Evolutionary conservation across 1,140 invertebrate species (phyloP).

Genomic region (Phthorimaea operculella): DNA sequence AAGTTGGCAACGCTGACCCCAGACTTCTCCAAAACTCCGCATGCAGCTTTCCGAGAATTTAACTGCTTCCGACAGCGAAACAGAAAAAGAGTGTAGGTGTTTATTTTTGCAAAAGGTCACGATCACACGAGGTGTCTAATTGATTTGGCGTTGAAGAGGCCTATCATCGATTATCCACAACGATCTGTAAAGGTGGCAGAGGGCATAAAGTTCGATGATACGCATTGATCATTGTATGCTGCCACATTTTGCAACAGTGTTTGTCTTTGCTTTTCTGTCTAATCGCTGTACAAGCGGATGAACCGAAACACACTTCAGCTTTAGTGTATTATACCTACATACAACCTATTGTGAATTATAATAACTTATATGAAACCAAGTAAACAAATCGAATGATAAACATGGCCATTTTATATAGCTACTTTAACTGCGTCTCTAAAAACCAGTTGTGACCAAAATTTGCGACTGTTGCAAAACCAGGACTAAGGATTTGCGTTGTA

Average conservation of each 20-base stretch:
- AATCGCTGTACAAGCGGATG: too few species aligned
- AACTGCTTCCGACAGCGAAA: neutral
- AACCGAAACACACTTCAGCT: too few species aligned
- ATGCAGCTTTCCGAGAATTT: slow-evolving; percentile 18
- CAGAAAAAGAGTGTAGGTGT: neutral
- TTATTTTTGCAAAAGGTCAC: neutral
- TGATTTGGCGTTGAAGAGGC: neutral
- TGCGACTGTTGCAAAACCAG: too few species aligned
- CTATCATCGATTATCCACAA: too few species aligned
- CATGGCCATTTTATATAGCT: neutral
- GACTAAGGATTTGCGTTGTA: neutral
- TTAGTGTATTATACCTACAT: too few species aligned
- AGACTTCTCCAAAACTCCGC: slow-evolving; percentile 11
- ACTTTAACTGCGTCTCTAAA: neutral
- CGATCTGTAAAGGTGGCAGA: too few species aligned
- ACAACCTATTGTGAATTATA: too few species aligned
- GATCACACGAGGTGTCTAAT: neutral
- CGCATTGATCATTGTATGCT: too few species aligned
- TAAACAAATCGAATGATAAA: neutral
- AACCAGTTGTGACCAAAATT: too few species aligned
- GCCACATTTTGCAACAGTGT: too few species aligned
- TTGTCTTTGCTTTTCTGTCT: too few species aligned
- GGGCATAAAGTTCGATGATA: too few species aligned
- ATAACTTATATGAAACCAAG: neutral
- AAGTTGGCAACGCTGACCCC: slow-evolving; percentile 24